These are phyloP conservation scores for Brassicogethes aeneus DNA, from an alignment of 2,888 invertebrate genomes.

Conservation along the genomic window DNA sequence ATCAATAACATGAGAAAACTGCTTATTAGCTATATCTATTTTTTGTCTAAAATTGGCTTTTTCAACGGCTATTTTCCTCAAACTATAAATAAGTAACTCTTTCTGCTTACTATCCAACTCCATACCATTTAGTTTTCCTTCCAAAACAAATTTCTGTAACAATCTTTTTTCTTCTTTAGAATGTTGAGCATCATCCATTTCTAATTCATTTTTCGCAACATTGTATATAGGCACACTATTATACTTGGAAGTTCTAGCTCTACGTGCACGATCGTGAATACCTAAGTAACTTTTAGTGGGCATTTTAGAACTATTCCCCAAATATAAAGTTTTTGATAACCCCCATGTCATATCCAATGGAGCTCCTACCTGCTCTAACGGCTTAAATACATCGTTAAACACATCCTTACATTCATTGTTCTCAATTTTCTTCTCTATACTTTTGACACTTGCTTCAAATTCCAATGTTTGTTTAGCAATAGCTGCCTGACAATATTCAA, in stretches of 20 bases:
- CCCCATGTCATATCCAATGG: constrained; percentile 82
- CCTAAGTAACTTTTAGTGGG: constrained; percentile 69
- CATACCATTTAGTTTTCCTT: constrained; percentile 77
- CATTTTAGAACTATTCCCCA: constrained; percentile 71
- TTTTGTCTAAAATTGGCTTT: constrained; percentile 57
- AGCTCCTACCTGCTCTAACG: constrained; percentile 62
- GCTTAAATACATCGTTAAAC: constrained; percentile 60
- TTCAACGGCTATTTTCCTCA: constrained; percentile 48
- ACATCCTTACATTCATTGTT: constrained; percentile 46
- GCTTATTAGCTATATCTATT: constrained; percentile 53
- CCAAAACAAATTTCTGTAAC: constrained; percentile 67
- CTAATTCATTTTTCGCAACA: constrained; percentile 49
- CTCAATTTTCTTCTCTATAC: constrained; percentile 51
- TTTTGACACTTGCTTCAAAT: constrained; percentile 66
- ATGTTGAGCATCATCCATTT: constrained; percentile 12
- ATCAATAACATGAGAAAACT: constrained; percentile 57
- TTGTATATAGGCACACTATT: constrained; percentile 60
- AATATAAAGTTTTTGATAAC: constrained; percentile 72
- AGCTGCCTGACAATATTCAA: constrained; percentile 77
- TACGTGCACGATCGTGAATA: constrained; percentile 70
- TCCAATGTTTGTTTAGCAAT: constrained; percentile 75
- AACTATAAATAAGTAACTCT: constrained; percentile 46
- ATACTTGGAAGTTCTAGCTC: constrained; percentile 66
- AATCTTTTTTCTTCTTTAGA: constrained; percentile 60
- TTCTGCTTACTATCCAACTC: constrained; percentile 50